A percentile compares a stretch with the other conserved stretches of the same genome.
phyloP scores from a whole-genome alignment of 2,888 invertebrate species.

The Monoplex corrugatus region DNA sequence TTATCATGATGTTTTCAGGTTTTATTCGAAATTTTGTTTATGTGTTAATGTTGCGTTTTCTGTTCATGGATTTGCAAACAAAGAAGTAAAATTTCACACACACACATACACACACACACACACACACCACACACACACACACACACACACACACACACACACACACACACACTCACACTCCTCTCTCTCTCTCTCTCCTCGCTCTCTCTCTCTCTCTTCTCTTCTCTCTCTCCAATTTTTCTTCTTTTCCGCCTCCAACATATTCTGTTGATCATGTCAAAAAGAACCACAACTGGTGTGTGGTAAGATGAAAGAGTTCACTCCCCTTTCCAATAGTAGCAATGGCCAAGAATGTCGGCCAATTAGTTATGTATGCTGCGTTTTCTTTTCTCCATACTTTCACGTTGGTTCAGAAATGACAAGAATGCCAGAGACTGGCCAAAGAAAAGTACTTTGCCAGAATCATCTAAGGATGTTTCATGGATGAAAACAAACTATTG shows the following conservation, averaged over 20 bases:
- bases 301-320: background rate
- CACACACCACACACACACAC: background rate
- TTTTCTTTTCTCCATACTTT: background rate
- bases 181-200: background rate
- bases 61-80: too few species aligned
- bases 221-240: too few species aligned
- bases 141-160: background rate
- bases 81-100: too few species aligned
- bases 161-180: background rate
- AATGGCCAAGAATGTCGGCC: slow-evolving; percentile 17
- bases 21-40: too few species aligned
- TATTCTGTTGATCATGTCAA: background rate
- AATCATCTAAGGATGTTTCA: too few species aligned
- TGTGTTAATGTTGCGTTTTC: too few species aligned
- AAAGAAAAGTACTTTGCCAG: too few species aligned
- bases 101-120: background rate
- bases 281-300: background rate
- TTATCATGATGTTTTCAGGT: too few species aligned
- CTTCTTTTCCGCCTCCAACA: too few species aligned
- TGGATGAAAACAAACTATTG: too few species aligned
- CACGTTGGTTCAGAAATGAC: background rate
- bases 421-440: background rate
- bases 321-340: background rate
- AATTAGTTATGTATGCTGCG: background rate
- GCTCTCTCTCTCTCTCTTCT: background rate